Percentiles rank a stretch among this genome's conserved stretches.
phyloP scores from a whole-genome alignment of 2,797 vertebrate species.

The Eospalax fontanierii region DNA sequence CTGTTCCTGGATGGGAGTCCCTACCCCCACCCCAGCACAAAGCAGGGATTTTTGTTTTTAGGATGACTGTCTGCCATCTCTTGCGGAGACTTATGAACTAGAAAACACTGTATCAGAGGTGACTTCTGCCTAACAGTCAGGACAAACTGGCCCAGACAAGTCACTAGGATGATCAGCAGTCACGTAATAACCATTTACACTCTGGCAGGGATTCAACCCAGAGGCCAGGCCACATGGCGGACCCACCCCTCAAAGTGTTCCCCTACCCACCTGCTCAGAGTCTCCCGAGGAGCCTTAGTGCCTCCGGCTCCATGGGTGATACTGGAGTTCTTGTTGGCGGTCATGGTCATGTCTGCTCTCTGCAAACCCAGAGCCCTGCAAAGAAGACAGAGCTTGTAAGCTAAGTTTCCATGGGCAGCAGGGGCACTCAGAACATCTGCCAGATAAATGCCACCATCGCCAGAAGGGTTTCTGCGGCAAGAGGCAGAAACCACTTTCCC shows the following conservation, averaged over 20 bases:
- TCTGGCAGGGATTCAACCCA: background rate
- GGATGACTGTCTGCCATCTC: background rate
- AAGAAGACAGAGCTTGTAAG: constrained; percentile 77
- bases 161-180: background rate
- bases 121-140: background rate
- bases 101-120: constrained; percentile 30
- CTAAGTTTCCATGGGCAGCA: constrained; percentile 69
- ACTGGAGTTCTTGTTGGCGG: constrained; percentile 98
- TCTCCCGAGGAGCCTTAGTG: constrained; percentile 94
- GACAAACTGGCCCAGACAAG: background rate
- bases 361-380: constrained; percentile 91
- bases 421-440: constrained; percentile 69
- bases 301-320: constrained; percentile 94
- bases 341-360: constrained; percentile 95
- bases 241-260: background rate
- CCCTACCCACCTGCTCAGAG: constrained; percentile 94
- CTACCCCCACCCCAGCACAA: background rate
- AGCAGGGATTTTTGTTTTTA: constrained; percentile 39
- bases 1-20: background rate
- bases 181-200: background rate
- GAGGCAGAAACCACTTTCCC: constrained; percentile 62
- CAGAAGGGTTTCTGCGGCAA: constrained; percentile 51
- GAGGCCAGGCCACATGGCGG: background rate
- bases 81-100: background rate
- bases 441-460: constrained; percentile 63